Base-by-base conservation (phyloP, 2,113 vertebrate genomes). In the Trinectes maculatus region DNA sequence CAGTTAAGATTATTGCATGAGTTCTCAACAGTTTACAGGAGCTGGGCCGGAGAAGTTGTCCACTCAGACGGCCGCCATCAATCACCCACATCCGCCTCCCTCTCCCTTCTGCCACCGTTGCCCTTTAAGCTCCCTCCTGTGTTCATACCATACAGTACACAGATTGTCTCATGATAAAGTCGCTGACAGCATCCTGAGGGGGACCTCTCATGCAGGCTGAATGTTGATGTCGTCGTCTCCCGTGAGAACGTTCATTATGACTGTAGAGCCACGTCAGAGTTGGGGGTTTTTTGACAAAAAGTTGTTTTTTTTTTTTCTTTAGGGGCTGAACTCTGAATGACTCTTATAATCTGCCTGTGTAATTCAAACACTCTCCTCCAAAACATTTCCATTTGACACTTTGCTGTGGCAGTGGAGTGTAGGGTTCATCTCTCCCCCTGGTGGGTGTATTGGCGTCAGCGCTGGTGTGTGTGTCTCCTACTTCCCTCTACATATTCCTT, bases 1-100 rank as follows among this genome's bases (percentile, higher is more conserved):
- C 70, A 77, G 76, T 88, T 92, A 87, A 91, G 85, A 89, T 89
- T 88, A 87, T 89, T 90, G 85, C 86, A 86, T 89, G 87, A 82
- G 49, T 85, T 89, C 83, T 77, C 78, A 47, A 72, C 71, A 72
- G 63, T 85, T 89, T 89, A 87, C 85, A 83, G 78, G 60, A 85
- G 72, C 84, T 51, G 52, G 79, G 78, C 51, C 70, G 13, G 53
- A 83, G 79, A 85, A 79, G 73, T 86, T 89, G 80, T 79, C 52
- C 67, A 53, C 59, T 72, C 63, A 80, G 84, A 85, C 77, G 46
- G 74, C 73, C 52, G 37, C 74, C 82, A 90, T 91, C 91, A 86
- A 91, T 91, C 89, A 89, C 66, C 48, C 34, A 49, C 69, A 69
- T 85, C 70, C 80, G 80, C 68, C 74, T 47, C 51, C 51, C 28